Evolutionary conservation across 2,797 vertebrate species (phyloP).

Genomic region (Linurgus olivaceus): DNA sequence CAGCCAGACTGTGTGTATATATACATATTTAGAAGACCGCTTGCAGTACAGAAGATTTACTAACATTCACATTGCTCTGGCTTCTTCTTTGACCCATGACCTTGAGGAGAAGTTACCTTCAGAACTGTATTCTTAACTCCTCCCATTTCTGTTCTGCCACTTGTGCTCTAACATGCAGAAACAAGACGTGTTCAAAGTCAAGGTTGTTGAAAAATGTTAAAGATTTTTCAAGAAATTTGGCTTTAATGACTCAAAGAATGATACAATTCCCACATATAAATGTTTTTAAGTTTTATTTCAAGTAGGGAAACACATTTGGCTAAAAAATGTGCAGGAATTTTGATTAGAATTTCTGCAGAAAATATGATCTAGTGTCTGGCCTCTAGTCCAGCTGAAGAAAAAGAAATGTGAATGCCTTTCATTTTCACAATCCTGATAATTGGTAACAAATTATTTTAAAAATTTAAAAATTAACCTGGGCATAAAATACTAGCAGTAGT

Average conservation of each 20-base stretch:
- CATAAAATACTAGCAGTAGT: not conserved
- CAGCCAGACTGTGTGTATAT: not conserved
- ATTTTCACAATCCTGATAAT: not conserved
- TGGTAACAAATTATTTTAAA: not conserved
- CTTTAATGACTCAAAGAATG: not conserved
- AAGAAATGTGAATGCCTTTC: not conserved
- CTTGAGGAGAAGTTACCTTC: not conserved
- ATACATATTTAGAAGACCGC: constrained; percentile 16
- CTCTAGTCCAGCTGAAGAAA: not conserved
- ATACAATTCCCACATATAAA: not conserved
- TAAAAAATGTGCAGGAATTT: not conserved
- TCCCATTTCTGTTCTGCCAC: not conserved
- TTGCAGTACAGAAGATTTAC: constrained; percentile 5
- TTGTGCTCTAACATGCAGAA: not conserved
- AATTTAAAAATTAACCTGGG: not conserved
- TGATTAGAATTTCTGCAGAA: not conserved
- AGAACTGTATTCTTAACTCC: not conserved
- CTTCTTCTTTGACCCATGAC: not conserved
- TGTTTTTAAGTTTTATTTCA: not conserved
- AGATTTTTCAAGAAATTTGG: not conserved
- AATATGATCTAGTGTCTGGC: not conserved
- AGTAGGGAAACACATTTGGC: not conserved
- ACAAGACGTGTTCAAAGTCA: not conserved
- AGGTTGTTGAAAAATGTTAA: not conserved
- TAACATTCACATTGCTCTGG: not conserved